Conservation (phyloP, 2,797 vertebrate species). For the Cottoperca gobio region DNA sequence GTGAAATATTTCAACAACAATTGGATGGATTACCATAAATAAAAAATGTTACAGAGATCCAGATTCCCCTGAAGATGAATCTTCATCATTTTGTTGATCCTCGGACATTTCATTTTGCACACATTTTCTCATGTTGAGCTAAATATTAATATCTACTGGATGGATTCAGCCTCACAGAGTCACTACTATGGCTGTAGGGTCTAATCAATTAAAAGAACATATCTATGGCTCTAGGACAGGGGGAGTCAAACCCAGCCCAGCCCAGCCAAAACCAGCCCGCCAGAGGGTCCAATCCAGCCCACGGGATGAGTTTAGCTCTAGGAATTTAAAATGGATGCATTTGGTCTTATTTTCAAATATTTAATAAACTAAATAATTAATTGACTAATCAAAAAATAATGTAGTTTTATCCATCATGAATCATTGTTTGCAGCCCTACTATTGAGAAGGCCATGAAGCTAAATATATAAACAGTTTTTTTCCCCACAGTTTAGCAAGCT, state of each 20-base stretch:
- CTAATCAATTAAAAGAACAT: too few relatives aligned
- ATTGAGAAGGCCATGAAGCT: background rate
- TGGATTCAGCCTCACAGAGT: background rate
- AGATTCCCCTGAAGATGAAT: background rate
- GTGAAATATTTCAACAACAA: background rate
- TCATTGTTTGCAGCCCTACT: background rate
- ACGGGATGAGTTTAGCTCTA: too few relatives aligned
- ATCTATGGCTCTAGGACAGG: too few relatives aligned
- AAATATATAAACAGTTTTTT: background rate
- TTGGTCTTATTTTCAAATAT: background rate
- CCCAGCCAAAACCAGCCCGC: too few relatives aligned
- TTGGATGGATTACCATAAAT: background rate
- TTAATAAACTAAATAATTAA: background rate
- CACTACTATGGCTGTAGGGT: background rate
- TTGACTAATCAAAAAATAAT: background rate
- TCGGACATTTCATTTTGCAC: background rate
- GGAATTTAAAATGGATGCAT: background rate
- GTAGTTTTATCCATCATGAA: background rate
- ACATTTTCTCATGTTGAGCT: background rate
- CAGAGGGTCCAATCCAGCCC: too few relatives aligned
- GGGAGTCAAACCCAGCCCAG: too few relatives aligned
- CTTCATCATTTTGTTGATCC: background rate
- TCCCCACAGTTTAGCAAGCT: constrained; percentile 13
- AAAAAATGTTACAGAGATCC: background rate
- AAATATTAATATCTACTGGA: background rate